These are phyloP conservation scores for Florisuga fusca DNA, from an alignment of 2,797 vertebrate genomes.

Conservation along the genomic window DNA sequence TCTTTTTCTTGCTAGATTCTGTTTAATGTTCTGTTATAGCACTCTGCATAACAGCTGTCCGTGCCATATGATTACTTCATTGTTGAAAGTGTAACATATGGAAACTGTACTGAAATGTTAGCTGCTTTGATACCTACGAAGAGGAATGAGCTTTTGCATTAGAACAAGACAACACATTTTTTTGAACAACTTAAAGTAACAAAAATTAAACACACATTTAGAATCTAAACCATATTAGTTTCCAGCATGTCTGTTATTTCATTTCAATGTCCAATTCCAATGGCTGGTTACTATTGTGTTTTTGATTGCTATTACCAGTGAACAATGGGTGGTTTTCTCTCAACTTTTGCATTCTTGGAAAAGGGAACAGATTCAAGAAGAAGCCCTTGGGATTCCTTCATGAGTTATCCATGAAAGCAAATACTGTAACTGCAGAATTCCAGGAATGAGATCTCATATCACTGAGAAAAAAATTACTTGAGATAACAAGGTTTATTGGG, in stretches of 20 bases:
- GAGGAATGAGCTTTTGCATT: constrained; percentile 62
- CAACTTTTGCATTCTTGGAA: not conserved
- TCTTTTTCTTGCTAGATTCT: constrained; percentile 12
- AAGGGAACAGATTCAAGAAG: not conserved
- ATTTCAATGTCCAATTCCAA: constrained; percentile 12
- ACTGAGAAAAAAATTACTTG: not conserved
- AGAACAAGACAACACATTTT: not conserved
- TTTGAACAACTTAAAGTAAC: constrained; percentile 9
- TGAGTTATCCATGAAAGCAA: not conserved
- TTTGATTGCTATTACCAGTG: constrained; percentile 36
- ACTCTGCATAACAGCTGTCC: constrained; percentile 28
- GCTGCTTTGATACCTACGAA: constrained; percentile 63
- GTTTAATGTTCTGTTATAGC: constrained; percentile 6
- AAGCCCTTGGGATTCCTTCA: not conserved
- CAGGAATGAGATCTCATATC: not conserved
- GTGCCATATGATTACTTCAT: constrained; percentile 60
- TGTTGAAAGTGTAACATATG: constrained; percentile 73
- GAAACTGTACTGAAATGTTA: constrained; percentile 70
- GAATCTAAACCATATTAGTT: constrained; percentile 11
- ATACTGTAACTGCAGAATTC: not conserved
- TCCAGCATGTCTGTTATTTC: not conserved
- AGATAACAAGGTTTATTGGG: not conserved
- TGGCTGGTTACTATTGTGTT: constrained; percentile 48
- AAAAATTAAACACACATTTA: constrained; percentile 12
- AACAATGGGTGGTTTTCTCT: constrained; percentile 22